A percentile compares a stretch with the other conserved stretches of the same genome.
Conservation (phyloP, 1,140 invertebrate genomes). For the Pachyrhynchus sulphureomaculatus region DNA sequence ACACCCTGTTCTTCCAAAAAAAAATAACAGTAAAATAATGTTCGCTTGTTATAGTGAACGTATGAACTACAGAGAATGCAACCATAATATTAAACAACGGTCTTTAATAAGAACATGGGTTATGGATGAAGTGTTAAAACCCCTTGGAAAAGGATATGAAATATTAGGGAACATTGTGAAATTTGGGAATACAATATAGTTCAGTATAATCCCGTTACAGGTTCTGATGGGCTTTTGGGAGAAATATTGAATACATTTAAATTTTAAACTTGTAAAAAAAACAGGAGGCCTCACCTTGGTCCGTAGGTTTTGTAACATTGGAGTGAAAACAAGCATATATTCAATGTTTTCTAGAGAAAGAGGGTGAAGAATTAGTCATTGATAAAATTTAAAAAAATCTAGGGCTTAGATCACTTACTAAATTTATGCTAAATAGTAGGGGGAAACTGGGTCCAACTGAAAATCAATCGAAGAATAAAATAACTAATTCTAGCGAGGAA, state of each 20-base stretch:
- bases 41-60: conserved; percentile 42
- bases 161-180: conserved; percentile 24
- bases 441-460: conserved; percentile 26
- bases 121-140: conserved; percentile 47
- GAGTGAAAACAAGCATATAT: conserved; percentile 46
- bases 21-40: conserved; percentile 40
- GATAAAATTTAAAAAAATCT: conserved; percentile 47
- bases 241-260: conserved; percentile 44
- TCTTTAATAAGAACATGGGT: conserved; percentile 32
- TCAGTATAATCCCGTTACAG: conserved; percentile 21
- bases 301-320: conserved; percentile 34
- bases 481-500: neutral
- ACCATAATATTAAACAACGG: neutral
- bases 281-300: conserved; percentile 46
- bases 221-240: conserved; percentile 40
- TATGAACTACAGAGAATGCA: neutral
- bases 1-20: conserved; percentile 42
- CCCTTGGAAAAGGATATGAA: conserved; percentile 32
- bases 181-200: conserved; percentile 45
- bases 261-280: conserved; percentile 40
- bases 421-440: conserved; percentile 46
- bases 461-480: conserved; percentile 3
- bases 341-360: conserved; percentile 41
- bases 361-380: conserved; percentile 49
- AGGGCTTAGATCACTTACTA: conserved; percentile 42